Evolutionary conservation across 2,113 vertebrate species (phyloP), one percentile per base, ranked within the genome.

Genomic region (Gila orcuttii): DNA sequence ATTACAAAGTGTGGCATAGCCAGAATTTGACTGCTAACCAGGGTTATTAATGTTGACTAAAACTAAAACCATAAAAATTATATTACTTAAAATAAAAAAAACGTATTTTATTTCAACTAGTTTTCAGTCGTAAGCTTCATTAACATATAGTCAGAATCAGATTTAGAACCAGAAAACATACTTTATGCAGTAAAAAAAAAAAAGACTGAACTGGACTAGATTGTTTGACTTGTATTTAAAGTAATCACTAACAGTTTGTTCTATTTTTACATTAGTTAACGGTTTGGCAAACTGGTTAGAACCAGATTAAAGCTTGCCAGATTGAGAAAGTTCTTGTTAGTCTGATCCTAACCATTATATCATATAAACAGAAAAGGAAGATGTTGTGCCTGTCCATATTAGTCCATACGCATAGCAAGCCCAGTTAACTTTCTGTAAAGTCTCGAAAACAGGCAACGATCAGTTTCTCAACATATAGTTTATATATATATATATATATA

Each of bases 291-390:
- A 74, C 42, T 47, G 71, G 1, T 15, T 25, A 47, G 71, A 47
- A 45, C 11, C 69, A 3, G 62, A 39, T 45, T 45, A n/a, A 11
- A 45, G 23, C 21, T 15, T 73, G 4, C 2, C 19, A 73, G 69
- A 5, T 42, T 45, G 33, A 73, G 9, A 39, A 71, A n/a, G 36
- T 42, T n/a, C 39, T 73, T 73, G 21, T 73, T 42, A 45, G 36
- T 74, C 23, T 47, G 47, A 77, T 13, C 21, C 47, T 31, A 55
- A 77, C 19, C 25, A 33, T 55, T 52, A 52, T 52, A 52, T 52
- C 39, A 50, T 64, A 88, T 81, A 88, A 90, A 93, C 91, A 90
- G 90, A 89, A 93, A 91, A 91, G 89, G 88, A 93, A 93, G 92
- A 93, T 60, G 90, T 91, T 90, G 91, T 82, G 79, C 45, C 13